Base-by-base conservation (phyloP, 1,140 invertebrate species). In the Leptoteleia sp. region DNA sequence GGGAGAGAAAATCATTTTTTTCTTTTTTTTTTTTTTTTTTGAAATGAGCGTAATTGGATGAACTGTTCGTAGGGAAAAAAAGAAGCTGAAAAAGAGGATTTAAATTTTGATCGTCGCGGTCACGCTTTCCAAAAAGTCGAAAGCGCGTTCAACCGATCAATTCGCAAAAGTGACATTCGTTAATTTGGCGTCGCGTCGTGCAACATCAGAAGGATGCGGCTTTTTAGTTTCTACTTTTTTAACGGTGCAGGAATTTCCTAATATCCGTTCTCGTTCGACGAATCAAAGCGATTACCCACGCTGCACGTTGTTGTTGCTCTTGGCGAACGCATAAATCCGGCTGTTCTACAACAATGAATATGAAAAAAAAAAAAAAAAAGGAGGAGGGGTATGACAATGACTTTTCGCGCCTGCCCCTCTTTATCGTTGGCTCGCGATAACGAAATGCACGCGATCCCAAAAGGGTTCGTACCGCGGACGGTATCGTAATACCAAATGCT, bases 231-330 rank as follows among this genome's bases (percentile, higher is more conserved):
- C 83, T 82, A 83, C 80, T 83, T 84, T 84, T 84, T 79, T 78
- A 76, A 81, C 81, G 62, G 78, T 76, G 81, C 81, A 85, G 79
- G 73, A 81, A 76, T 87, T 87, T 87, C 84, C 80, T 87, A 88
- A 88, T 87, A 84, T 88, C 86, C 86, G 86, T 86, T 88, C 84
- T 82, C 84, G 80, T 88, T 88, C 78, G 80, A 81, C 83, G 83
- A 87, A 87, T 87, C 85, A 85, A 87, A 86, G 84, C 84, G 82
- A 85, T 87, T 86, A 85, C 82, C 82, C 83, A 80, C 82, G 84
- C 82, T 79, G 57, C 68, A 71, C 73, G 77, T 79, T 75, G 76
- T 77, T 81, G 80, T 7, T 64, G 67, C 62, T 68, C 64, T 35
- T 27, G 67, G 65, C 35, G 71, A 75, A 59, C 68, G 75, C 68